phyloP scores from a whole-genome alignment of 1,140 invertebrate species.

The Zaprionus nigranus region DNA sequence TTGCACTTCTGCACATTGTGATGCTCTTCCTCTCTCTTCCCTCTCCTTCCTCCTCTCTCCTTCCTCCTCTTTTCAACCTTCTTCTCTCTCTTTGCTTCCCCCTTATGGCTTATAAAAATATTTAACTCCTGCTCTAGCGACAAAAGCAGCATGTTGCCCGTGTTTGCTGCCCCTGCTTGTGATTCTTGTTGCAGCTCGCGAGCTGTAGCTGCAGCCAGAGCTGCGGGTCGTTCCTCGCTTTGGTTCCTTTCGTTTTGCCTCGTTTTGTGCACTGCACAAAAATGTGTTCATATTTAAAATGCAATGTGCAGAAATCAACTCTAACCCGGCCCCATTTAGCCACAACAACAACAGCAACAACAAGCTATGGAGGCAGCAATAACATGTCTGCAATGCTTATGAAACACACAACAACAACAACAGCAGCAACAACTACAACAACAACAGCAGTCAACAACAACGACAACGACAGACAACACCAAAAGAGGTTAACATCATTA shows the following conservation, averaged over 20 bases:
- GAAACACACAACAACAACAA: slow-evolving; percentile 45
- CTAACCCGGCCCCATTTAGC: slow-evolving; percentile 71
- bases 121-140: slow-evolving; percentile 49
- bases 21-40: not conserved
- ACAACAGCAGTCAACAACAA: slow-evolving; percentile 1
- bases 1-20: slow-evolving; percentile 31
- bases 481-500: slow-evolving; percentile 80
- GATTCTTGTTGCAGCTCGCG: slow-evolving; percentile 16
- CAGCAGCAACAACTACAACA: slow-evolving; percentile 19
- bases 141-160: slow-evolving; percentile 42
- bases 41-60: not conserved
- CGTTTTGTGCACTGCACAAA: slow-evolving; percentile 30
- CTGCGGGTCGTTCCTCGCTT: slow-evolving; percentile 40
- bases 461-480: slow-evolving; percentile 32
- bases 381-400: slow-evolving; percentile 45
- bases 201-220: slow-evolving; percentile 30
- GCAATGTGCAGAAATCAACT: slow-evolving; percentile 56
- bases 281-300: slow-evolving; percentile 60
- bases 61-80: no score
- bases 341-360: slow-evolving; percentile 24
- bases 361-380: slow-evolving; percentile 8
- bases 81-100: not conserved
- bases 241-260: not conserved
- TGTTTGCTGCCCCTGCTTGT: slow-evolving; percentile 19
- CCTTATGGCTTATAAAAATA: slow-evolving; percentile 26